Base-by-base conservation (phyloP, 2,113 vertebrate genomes). In the Eolophus roseicapilla region DNA sequence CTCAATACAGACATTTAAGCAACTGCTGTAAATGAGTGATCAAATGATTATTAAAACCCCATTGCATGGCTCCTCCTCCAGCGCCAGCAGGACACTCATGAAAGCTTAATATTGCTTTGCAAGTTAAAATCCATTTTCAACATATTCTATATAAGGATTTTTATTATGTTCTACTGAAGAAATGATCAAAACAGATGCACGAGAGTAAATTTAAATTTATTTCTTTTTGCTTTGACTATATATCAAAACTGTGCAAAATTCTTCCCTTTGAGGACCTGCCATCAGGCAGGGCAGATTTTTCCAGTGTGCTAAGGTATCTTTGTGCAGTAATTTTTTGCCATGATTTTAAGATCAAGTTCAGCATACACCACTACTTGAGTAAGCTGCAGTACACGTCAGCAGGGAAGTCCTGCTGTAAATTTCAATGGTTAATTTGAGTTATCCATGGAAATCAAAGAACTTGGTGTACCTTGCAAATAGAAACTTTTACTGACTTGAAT, bases 1-100 rank as follows among this genome's bases (percentile, higher is more conserved):
- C 96, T 97, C 80, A 95, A 97, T 97, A 96, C 87, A 95, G 95
- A 97, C 97, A 95, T 97, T 97, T 96, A 98, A 98, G 90, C 96
- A 98, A 98, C 98, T 98, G 98, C 98, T 98, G 97, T 98, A 98
- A 98, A 98, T 98, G 98, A 98, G 98, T 98, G 98, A 98, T 98
- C 98, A 98, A 98, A 98, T 98, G 96, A 97, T 97, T 97, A 97
- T 92, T 96, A 95, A 96, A 95, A 97, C 96, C 96, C 95, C 96
- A 96, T 97, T 98, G 96, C 93, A 96, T 94, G 89, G 92, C 70
- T 96, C 93, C 77, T 90, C 77, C 91, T 94, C 87, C 91, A 96
- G 67, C 9, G 84, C 76, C 92, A 97, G 95, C 88, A 95, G 86
- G 94, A 95, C 79, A 94, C 63, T 95, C 37, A 39, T n/a, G 60